Evolutionary conservation across 2,888 invertebrate genomes (phyloP), one percentile per base, ranked within the genome.

Genomic region (Tipula confusa): DNA sequence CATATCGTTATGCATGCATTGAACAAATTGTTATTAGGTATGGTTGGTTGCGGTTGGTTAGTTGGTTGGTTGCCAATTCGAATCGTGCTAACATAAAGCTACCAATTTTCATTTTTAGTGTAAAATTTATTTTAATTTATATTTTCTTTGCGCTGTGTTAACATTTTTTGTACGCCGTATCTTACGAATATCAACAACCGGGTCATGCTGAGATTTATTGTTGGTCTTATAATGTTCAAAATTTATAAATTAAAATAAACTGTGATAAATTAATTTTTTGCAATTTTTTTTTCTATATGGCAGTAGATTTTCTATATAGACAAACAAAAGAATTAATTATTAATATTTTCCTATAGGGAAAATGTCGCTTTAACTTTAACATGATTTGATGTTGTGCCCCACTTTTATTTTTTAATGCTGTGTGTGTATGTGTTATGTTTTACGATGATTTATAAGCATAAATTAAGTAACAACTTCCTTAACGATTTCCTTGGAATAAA

Each of bases 291-390:
- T 64, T 9, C 64, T 24, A 64, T n/a, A n/a, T 64, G 64, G 64
- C 24, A 64, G 64, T 64, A 64, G 64, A 64, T 64, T 64, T 64
- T 24, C n/a, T n/a, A n/a, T n/a, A 2, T 64, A 18, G 64, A 64
- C 64, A 64, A 64, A 64, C 64, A 64, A 64, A 64, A 64, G 64
- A 64, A 64, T 64, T 64, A 64, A 64, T 64, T 64, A 64, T 64
- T 64, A 64, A 64, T 64, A 64, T 64, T 64, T 64, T 64, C 24
- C 64, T 64, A 64, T 64, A 24, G 43, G 43, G 43, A 64, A 6
- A 64, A 43, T 43, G 64, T 64, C 24, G 9, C 64, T 64, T 64
- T 64, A 64, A 64, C 3, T 64, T 64, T 24, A 31, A 64, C 64
- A 64, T 64, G 24, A 24, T 64, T 48, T 24, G 64, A 13, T 64